Conservation (phyloP, 2,888 invertebrate species). For the Buathra laborator region DNA sequence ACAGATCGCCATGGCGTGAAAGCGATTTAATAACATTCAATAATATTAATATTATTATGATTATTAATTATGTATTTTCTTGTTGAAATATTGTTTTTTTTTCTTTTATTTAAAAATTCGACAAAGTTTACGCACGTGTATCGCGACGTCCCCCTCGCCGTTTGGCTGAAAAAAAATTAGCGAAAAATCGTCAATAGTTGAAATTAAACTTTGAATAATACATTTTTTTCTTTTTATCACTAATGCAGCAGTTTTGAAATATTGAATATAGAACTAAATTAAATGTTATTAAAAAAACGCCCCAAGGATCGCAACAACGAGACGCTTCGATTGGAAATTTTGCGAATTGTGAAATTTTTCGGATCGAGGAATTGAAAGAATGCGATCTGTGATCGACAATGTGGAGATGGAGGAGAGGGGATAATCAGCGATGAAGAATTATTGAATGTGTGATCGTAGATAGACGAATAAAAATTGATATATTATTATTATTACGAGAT, state of each 20-base stretch:
- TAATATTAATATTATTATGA: too few relatives aligned
- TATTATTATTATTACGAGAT: neutral
- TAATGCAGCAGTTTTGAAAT: neutral
- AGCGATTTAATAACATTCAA: too few relatives aligned
- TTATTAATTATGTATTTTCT: too few relatives aligned
- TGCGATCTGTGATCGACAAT: slow-evolving; percentile 36
- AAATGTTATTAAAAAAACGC: neutral
- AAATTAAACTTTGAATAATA: neutral
- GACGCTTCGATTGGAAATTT: neutral
- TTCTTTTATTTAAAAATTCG: neutral
- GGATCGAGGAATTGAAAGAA: neutral
- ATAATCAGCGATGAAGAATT: neutral
- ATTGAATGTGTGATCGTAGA: slow-evolving; percentile 30
- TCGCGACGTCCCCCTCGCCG: neutral
- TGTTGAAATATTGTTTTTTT: too few relatives aligned
- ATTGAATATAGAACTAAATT: neutral
- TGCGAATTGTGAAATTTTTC: neutral
- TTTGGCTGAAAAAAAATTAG: neutral
- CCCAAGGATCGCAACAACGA: neutral
- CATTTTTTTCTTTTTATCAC: neutral
- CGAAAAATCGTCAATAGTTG: neutral
- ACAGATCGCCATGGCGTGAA: too few relatives aligned
- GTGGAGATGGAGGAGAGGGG: neutral
- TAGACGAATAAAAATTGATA: slow-evolving; percentile 19
- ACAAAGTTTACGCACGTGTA: neutral